Evolutionary conservation across 2,113 vertebrate genomes (phyloP), one percentile per base, ranked within the genome.

Genomic region (Brachyhypopomus gauderio): DNA sequence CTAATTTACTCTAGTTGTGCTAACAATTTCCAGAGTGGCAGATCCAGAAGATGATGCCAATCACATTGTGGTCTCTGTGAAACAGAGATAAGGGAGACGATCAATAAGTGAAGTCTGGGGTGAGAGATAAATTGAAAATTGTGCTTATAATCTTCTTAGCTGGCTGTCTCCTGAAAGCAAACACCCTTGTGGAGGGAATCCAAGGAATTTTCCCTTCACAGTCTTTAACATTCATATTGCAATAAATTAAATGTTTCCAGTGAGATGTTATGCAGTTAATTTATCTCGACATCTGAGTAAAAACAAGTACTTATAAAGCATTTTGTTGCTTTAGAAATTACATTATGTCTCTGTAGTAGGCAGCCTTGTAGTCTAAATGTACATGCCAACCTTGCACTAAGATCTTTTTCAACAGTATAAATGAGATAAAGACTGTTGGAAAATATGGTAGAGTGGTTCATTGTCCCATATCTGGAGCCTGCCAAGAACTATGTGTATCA

Each of bases 21-120:
- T 80, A 81, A 76, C 75, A 66, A 77, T 87, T 72, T 85, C 88
- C 84, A 91, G 87, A 87, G 86, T 80, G 77, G 81, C 83, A 90
- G 83, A 88, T 89, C 71, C 72, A 34, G 48, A 88, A 83, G 82
- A 87, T 80, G 88, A 91, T 89, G 89, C 85, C 88, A 92, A 87
- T 90, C 86, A 85, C 23, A 79, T 48, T 85, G 69, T 84, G 89
- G 86, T 92, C 93, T 36, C 94, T 95, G 94, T 86, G 77, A 92
- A 88, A 89, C 86, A 89, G 86, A 79, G 94, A 95, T 95, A 95
- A 95, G 91, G 85, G 87, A 89, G 90, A 89, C 87, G 88, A 92
- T 92, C 87, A 88, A 90, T 89, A 88, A 89, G 77, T 77, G 80
- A 79, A 84, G 87, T 88, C 92, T 90, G 91, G 88, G 85, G 89